These are phyloP conservation scores for Athripsodes cinereus DNA, from an alignment of 2,888 invertebrate genomes.

Conservation along the genomic window DNA sequence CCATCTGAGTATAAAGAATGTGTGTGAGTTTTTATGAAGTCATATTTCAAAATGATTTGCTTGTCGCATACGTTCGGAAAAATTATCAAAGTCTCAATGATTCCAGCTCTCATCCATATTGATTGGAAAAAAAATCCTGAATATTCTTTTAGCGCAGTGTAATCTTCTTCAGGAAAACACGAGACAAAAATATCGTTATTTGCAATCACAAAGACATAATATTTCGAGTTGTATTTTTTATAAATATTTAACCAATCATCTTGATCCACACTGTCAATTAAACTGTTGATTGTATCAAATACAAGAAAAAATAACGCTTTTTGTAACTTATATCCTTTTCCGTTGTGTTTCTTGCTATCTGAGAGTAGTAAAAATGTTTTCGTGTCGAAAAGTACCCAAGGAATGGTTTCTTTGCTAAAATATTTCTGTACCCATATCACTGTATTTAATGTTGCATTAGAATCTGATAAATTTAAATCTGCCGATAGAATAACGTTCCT, in stretches of 20 bases:
- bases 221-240: neutral
- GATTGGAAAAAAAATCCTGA: neutral
- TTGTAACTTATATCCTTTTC: neutral
- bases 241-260: neutral
- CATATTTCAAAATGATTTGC: constrained; percentile 18
- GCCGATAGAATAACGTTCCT: neutral
- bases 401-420: neutral
- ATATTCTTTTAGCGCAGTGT: neutral
- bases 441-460: neutral
- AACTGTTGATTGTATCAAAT: constrained; percentile 7
- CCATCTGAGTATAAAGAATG: neutral
- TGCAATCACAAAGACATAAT: neutral
- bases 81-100: constrained; percentile 17
- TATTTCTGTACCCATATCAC: neutral
- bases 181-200: neutral
- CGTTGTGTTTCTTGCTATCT: no score
- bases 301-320: constrained; percentile 13
- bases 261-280: constrained; percentile 2
- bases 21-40: constrained; percentile 12
- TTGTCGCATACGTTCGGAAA: constrained; percentile 17
- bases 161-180: neutral
- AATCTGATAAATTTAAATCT: neutral
- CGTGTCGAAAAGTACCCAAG: neutral
- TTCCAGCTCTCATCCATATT: constrained; percentile 9
- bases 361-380: neutral